Conservation (phyloP, 1,140 invertebrate species). For the Papilio aristodemus region DNA sequence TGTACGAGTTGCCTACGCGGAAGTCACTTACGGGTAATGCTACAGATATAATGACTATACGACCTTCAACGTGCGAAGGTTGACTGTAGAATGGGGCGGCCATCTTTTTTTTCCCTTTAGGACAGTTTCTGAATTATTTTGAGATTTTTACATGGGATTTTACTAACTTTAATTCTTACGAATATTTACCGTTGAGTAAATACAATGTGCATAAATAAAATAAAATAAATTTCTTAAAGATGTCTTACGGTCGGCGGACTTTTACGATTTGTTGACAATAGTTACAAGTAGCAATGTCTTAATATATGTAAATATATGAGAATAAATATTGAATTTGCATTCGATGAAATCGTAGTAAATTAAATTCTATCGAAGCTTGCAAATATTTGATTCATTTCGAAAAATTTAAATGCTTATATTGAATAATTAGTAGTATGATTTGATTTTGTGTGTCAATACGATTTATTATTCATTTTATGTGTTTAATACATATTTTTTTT, state of each 20-base stretch:
- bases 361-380: neutral
- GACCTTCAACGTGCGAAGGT: conserved; percentile 15
- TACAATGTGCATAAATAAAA: no score
- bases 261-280: neutral
- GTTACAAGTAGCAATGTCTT: neutral
- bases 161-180: neutral
- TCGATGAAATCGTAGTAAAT: neutral
- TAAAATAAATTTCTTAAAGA: no score
- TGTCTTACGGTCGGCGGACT: neutral
- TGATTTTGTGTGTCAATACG: neutral
- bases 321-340: conserved; percentile 1
- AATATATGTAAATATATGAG: neutral
- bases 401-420: neutral
- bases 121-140: neutral
- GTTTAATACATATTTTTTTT: no score
- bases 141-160: neutral
- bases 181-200: no score
- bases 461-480: neutral
- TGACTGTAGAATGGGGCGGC: conserved; percentile 6
- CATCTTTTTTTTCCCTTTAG: neutral
- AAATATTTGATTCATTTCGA: conserved; percentile 1
- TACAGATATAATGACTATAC: conserved; percentile 25
- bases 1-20: conserved; percentile 23
- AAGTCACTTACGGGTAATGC: conserved; percentile 27
- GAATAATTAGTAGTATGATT: neutral